phyloP scores from a whole-genome alignment of 2,797 vertebrate genomes.

The Poecilia picta region DNA sequence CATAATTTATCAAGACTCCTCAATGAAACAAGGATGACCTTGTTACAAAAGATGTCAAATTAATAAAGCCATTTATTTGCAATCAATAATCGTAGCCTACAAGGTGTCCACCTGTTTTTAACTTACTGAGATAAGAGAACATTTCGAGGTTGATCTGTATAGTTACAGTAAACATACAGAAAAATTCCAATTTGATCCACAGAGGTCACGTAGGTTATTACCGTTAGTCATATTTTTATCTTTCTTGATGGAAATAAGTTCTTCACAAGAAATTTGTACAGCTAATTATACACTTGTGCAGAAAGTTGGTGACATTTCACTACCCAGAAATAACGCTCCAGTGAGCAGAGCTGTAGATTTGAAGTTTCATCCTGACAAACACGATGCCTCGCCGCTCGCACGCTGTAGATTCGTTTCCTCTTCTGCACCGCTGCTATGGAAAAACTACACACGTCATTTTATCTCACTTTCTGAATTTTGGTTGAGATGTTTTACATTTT shows the following conservation, averaged over 20 bases:
- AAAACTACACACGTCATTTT: background rate
- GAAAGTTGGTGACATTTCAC: conserved; percentile 46
- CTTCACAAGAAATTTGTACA: conserved; percentile 30
- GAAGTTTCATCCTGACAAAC: conserved; percentile 54
- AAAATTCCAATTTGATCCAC: background rate
- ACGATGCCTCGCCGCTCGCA: conserved; percentile 33
- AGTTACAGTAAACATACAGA: background rate
- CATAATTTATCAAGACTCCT: conserved; percentile 14
- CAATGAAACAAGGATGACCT: conserved; percentile 1
- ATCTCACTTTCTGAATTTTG: conserved; percentile 12
- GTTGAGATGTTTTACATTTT: conserved; percentile 1
- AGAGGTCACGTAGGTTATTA: background rate
- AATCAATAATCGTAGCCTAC: background rate
- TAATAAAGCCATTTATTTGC: background rate
- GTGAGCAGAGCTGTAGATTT: conserved; percentile 39
- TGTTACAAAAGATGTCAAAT: background rate
- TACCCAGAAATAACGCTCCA: conserved; percentile 50
- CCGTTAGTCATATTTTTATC: conserved; percentile 5
- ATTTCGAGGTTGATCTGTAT: background rate
- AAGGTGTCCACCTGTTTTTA: background rate
- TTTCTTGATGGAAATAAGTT: conserved; percentile 13
- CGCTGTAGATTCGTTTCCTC: conserved; percentile 58
- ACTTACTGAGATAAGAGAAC: background rate
- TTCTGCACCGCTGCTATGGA: conserved; percentile 30
- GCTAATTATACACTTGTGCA: conserved; percentile 49